Conservation (phyloP, 2,888 invertebrate species). For the Aporophyla nigra region DNA sequence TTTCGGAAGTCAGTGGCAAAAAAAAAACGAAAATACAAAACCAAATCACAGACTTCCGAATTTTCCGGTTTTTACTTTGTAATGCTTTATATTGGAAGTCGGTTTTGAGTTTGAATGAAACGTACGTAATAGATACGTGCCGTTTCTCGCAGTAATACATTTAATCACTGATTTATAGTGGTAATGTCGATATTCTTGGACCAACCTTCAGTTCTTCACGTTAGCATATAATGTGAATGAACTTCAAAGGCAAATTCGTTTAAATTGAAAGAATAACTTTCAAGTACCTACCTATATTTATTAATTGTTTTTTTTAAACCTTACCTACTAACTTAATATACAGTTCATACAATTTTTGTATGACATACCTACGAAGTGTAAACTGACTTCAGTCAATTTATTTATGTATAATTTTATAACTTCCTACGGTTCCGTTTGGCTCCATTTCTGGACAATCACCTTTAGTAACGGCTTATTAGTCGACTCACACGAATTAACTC, state of each 20-base stretch:
- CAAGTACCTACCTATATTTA: background rate
- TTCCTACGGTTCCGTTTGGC: background rate
- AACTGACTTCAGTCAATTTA: background rate
- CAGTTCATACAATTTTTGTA: background rate
- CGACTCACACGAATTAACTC: too few relatives aligned
- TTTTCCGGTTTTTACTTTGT: too few relatives aligned
- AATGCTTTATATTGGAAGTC: too few relatives aligned
- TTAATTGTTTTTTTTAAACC: background rate
- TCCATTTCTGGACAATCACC: slow-evolving; percentile 14
- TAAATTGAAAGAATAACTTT: background rate
- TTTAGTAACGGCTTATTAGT: background rate
- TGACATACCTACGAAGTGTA: background rate
- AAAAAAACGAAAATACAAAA: too few relatives aligned
- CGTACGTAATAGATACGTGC: too few relatives aligned
- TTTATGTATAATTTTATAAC: slow-evolving; percentile 2
- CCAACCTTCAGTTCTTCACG: background rate
- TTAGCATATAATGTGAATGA: background rate
- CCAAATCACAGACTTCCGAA: too few relatives aligned
- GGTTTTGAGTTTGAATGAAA: too few relatives aligned
- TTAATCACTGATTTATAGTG: too few relatives aligned
- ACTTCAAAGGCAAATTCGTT: background rate
- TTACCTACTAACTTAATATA: background rate
- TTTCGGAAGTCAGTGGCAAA: too few relatives aligned
- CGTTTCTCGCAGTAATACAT: too few relatives aligned
- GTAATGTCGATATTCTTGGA: too few relatives aligned